Percentiles rank a stretch among this genome's conserved stretches.
These are phyloP conservation scores for Oriolus oriolus DNA, from an alignment of 2,113 vertebrate genomes.

Conservation along the genomic window DNA sequence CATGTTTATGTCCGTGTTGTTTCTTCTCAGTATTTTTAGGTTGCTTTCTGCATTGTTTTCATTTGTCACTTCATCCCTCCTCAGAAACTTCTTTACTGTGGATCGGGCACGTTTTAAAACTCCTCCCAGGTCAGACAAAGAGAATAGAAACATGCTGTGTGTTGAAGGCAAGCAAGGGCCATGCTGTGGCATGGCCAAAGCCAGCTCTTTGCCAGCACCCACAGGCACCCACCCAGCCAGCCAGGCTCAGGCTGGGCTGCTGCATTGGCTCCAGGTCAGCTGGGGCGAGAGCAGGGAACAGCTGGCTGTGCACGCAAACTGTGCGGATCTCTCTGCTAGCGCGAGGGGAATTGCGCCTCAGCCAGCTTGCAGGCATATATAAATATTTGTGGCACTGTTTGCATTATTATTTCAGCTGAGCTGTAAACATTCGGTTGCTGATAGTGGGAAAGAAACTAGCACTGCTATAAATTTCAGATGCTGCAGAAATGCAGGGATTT, in stretches of 20 bases:
- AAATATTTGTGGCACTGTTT: constrained; percentile 68
- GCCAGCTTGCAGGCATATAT: background rate
- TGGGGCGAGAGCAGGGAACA: background rate
- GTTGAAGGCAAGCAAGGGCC: constrained; percentile 3
- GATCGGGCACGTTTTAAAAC: constrained; percentile 45
- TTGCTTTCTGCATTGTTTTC: constrained; percentile 1
- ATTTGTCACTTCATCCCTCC: background rate
- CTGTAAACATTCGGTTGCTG: constrained; percentile 66
- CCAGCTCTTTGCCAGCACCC: background rate
- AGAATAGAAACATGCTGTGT: background rate
- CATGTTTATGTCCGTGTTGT: background rate
- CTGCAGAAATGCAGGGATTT: background rate
- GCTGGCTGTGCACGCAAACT: background rate
- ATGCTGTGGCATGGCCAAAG: background rate
- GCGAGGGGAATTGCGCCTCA: background rate
- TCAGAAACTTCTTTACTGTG: background rate
- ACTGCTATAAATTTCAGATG: constrained; percentile 50
- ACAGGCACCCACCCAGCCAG: background rate
- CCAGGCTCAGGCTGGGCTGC: background rate
- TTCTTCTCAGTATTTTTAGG: background rate
- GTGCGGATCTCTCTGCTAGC: background rate
- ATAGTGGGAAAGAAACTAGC: constrained; percentile 57
- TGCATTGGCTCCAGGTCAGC: background rate
- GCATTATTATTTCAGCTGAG: constrained; percentile 67
- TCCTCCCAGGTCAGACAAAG: background rate